Evolutionary conservation across 2,797 vertebrate species (phyloP).

Genomic region (Gallinago nigripennis): DNA sequence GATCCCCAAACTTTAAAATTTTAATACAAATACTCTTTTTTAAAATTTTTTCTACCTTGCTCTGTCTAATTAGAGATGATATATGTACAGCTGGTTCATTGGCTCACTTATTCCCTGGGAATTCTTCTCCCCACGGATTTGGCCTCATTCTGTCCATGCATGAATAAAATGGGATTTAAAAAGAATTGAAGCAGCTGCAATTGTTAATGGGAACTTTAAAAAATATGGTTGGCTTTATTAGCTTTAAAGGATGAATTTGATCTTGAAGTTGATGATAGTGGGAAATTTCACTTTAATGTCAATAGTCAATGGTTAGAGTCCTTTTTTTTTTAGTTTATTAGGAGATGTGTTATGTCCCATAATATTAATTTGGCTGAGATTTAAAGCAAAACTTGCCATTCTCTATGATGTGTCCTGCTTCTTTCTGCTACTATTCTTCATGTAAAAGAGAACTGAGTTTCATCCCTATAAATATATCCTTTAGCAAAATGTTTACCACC

Average conservation of each 20-base stretch:
- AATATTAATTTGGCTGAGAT: neutral
- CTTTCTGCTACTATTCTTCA: neutral
- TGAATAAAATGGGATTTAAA: slow-evolving; percentile 25
- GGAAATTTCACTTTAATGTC: neutral
- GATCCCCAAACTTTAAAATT: neutral
- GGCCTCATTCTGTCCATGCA: slow-evolving; percentile 12
- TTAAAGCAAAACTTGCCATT: neutral
- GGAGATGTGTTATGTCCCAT: neutral
- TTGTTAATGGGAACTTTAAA: neutral
- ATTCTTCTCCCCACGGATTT: neutral
- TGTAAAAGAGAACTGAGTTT: neutral
- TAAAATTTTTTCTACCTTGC: neutral
- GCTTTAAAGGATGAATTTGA: neutral
- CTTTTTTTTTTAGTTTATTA: neutral
- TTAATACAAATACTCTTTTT: neutral
- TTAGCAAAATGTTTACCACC: neutral
- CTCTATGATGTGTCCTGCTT: neutral
- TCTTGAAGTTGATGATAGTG: neutral
- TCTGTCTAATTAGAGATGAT: neutral
- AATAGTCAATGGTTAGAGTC: neutral
- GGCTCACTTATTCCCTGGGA: slow-evolving; percentile 11
- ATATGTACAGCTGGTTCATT: neutral
- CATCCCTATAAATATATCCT: neutral
- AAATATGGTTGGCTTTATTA: neutral
- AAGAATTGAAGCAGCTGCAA: neutral